Conservation (phyloP, 2,888 invertebrate genomes). For the Junonia oenone region DNA sequence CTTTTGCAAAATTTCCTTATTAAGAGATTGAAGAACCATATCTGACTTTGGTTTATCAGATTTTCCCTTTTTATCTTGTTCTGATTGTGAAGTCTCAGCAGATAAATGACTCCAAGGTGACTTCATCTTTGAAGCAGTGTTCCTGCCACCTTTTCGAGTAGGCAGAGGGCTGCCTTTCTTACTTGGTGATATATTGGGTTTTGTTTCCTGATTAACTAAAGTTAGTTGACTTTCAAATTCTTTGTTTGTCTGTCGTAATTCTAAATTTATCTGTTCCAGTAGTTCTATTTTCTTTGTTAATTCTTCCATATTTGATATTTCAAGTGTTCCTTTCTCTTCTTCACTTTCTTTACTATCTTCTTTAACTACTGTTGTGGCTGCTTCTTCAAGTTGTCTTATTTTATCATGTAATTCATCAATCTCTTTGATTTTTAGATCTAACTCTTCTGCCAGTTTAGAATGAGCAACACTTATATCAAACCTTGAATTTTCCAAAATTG, state of each 20-base stretch:
- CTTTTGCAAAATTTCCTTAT: conserved; percentile 71
- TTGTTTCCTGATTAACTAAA: conserved; percentile 46
- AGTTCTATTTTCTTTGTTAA: conserved; percentile 72
- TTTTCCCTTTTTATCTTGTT: conserved; percentile 62
- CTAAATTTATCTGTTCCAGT: conserved; percentile 71
- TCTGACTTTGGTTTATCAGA: conserved; percentile 58
- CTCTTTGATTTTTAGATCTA: conserved; percentile 69
- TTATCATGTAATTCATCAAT: conserved; percentile 56
- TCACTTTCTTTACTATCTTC: conserved; percentile 57
- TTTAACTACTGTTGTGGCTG: conserved; percentile 25
- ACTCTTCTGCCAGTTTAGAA: conserved; percentile 75
- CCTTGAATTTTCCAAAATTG: conserved; percentile 67
- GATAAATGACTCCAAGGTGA: conserved; percentile 70
- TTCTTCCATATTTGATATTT: conserved; percentile 64
- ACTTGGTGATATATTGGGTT: conserved; percentile 46
- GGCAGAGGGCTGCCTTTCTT: conserved; percentile 65
- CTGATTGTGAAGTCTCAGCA: conserved; percentile 56
- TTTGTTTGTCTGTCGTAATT: conserved; percentile 74
- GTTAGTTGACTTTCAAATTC: conserved; percentile 75
- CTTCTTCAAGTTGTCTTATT: conserved; percentile 42
- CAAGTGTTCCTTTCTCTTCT: conserved; percentile 80
- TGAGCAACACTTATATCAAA: conserved; percentile 74
- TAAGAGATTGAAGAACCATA: conserved; percentile 62
- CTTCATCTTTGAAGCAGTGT: conserved; percentile 59
- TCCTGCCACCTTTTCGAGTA: conserved; percentile 61